phyloP scores from a whole-genome alignment of 2,888 invertebrate species.

The Ischnus inquisitorius region DNA sequence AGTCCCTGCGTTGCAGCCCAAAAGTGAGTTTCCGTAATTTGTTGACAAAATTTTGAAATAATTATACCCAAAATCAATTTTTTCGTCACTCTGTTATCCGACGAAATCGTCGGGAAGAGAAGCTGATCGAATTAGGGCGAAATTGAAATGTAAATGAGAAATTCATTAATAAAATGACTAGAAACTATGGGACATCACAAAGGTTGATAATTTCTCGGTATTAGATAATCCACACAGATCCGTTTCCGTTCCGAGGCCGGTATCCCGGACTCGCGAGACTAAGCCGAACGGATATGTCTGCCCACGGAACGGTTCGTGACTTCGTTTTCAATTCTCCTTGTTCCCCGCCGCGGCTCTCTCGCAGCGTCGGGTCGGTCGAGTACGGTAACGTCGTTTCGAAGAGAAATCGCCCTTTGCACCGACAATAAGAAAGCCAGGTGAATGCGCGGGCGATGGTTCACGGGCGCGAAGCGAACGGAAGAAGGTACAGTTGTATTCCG shows the following conservation, averaged over 20 bases:
- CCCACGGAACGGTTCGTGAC: constrained; percentile 76
- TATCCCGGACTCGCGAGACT: constrained; percentile 30
- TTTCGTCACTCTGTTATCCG: too few relatives aligned
- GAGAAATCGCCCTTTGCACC: constrained; percentile 78
- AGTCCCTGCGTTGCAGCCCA: too few relatives aligned
- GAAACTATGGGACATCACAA: neutral
- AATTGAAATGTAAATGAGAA: too few relatives aligned
- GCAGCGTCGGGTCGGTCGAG: constrained; percentile 53
- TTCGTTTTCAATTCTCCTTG: constrained; percentile 79
- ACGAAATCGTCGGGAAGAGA: too few relatives aligned
- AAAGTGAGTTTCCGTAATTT: too few relatives aligned
- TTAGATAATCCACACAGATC: constrained; percentile 30
- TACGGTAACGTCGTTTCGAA: constrained; percentile 77
- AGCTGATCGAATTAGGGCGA: too few relatives aligned
- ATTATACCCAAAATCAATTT: too few relatives aligned
- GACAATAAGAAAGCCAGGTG: constrained; percentile 75
- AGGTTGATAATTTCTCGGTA: neutral
- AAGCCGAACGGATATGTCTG: constrained; percentile 53
- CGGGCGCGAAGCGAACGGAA: constrained; percentile 20
- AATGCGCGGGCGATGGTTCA: constrained; percentile 35
- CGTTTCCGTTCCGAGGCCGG: constrained; percentile 22
- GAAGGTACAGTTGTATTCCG: constrained; percentile 33
- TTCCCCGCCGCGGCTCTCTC: neutral
- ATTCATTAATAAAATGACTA: constrained; percentile 1
- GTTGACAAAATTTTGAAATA: too few relatives aligned